These are phyloP conservation scores for Odontamblyopus rebecca DNA, from an alignment of 2,797 vertebrate species.

Conservation along the genomic window DNA sequence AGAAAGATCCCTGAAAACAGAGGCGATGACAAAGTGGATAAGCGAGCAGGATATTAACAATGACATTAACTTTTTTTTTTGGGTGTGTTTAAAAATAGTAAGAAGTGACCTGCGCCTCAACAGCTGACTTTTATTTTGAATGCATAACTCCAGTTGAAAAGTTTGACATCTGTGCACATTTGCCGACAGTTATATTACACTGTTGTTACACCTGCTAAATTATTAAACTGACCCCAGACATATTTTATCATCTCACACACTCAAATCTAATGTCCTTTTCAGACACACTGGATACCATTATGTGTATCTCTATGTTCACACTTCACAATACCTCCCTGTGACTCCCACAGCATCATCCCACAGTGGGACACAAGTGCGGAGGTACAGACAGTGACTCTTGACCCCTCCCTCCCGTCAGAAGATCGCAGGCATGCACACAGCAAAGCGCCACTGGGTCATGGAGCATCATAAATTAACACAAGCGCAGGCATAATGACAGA, in stretches of 20 bases:
- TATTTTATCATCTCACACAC: constrained; percentile 16
- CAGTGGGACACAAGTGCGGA: constrained; percentile 16
- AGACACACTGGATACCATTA: constrained; percentile 18
- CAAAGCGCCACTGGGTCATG: constrained; percentile 17
- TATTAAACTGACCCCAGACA: not conserved
- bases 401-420: constrained; percentile 23
- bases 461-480: constrained; percentile 28
- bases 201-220: not conserved
- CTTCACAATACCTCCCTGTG: constrained; percentile 5
- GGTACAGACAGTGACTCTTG: constrained; percentile 33
- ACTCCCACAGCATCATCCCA: constrained; percentile 6
- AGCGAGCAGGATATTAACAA: constrained; percentile 50
- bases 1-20: constrained; percentile 22
- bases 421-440: constrained; percentile 11
- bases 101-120: constrained; percentile 18
- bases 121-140: constrained; percentile 26
- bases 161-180: not conserved
- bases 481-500: constrained; percentile 14
- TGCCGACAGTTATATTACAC: not conserved
- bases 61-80: constrained; percentile 36
- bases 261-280: constrained; percentile 25
- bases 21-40: constrained; percentile 46
- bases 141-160: not conserved
- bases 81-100: constrained; percentile 37
- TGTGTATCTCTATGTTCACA: constrained; percentile 21